Evolutionary conservation across 2,797 vertebrate species (phyloP).

Genomic region (Carcharodon carcharias): DNA sequence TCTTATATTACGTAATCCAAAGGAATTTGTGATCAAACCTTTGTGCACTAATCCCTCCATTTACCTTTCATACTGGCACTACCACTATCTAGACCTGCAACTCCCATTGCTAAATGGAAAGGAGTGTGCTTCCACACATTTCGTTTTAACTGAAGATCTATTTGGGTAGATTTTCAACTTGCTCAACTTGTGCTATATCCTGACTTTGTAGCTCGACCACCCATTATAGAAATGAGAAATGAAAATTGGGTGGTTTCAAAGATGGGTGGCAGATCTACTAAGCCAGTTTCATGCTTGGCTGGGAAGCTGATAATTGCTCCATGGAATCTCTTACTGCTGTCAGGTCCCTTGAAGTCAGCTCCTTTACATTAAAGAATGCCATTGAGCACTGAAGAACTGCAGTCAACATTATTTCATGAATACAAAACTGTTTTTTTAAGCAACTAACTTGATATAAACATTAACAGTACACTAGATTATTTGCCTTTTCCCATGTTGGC

Average conservation of each 20-base stretch:
- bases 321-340: not conserved
- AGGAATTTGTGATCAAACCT: not conserved
- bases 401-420: not conserved
- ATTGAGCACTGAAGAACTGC: not conserved
- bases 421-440: not conserved
- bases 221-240: not conserved
- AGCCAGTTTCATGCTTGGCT: not conserved
- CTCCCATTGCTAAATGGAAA: not conserved
- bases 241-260: not conserved
- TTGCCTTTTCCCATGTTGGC: not conserved
- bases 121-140: not conserved
- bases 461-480: not conserved
- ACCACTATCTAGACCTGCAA: not conserved
- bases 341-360: not conserved
- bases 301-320: not conserved
- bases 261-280: not conserved
- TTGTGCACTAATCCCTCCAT: not conserved
- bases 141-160: not conserved
- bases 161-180: not conserved
- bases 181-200: not conserved
- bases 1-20: not conserved
- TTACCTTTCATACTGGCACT: not conserved
- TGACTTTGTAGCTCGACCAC: not conserved
- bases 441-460: not conserved
- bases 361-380: not conserved